These are phyloP conservation scores for Kryphioiulus occultus DNA, from an alignment of 2,888 invertebrate species.

Conservation along the genomic window DNA sequence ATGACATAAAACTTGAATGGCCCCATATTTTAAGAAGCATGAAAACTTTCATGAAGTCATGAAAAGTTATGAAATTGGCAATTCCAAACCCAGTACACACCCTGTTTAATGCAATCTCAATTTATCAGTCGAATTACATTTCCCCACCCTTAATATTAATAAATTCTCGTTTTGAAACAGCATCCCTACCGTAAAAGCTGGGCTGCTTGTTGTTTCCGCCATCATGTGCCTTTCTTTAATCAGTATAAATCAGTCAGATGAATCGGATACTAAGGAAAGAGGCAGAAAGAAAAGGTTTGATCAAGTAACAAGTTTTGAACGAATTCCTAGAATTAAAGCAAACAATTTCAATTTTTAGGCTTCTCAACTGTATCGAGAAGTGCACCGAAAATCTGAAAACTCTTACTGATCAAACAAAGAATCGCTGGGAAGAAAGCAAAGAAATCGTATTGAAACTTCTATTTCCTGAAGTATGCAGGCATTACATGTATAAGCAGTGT, in stretches of 20 bases:
- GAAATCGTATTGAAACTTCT: neutral
- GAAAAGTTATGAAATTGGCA: too few relatives aligned
- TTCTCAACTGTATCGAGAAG: neutral
- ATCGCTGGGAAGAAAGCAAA: constrained; percentile 45
- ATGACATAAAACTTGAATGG: too few relatives aligned
- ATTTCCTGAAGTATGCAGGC: neutral
- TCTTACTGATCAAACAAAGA: constrained; percentile 13
- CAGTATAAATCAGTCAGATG: neutral
- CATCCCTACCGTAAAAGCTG: neutral
- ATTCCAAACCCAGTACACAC: too few relatives aligned
- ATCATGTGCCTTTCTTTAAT: neutral
- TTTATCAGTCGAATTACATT: too few relatives aligned
- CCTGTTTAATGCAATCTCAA: too few relatives aligned
- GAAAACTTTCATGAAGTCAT: too few relatives aligned
- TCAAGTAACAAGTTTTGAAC: neutral
- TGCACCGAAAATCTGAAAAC: constrained; percentile 20
- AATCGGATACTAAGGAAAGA: constrained; percentile 1
- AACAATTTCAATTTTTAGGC: too few relatives aligned
- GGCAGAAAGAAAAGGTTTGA: neutral
- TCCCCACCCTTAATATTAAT: neutral
- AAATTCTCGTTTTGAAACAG: neutral
- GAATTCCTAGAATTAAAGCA: neutral
- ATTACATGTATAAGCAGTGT: too few relatives aligned
- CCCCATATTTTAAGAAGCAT: too few relatives aligned
- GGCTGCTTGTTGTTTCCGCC: neutral